Conservation (phyloP, 2,888 invertebrate species). For the Monopis laevigella region DNA sequence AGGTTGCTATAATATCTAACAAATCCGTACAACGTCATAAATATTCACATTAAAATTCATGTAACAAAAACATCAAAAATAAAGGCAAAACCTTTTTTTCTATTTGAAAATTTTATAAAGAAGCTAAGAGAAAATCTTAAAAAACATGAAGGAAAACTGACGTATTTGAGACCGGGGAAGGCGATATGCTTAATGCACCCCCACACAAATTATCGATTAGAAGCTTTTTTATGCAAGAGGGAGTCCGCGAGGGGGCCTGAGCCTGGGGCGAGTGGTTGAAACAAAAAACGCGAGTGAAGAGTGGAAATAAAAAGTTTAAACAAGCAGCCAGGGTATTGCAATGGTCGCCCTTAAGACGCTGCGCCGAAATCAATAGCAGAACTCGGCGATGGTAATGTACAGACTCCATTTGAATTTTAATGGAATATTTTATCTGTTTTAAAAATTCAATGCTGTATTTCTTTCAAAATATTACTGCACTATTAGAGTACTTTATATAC, state of each 20-base stretch:
- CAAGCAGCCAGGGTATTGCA: conserved; percentile 54
- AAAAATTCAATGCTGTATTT: no score
- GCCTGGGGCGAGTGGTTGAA: conserved; percentile 61
- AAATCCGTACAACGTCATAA: no score
- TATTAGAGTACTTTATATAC: no score
- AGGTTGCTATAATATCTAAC: no score
- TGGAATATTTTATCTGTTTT: conserved; percentile 1
- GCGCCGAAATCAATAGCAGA: conserved; percentile 12
- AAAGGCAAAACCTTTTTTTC: not conserved
- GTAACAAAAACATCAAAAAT: not conserved
- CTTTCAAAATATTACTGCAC: no score
- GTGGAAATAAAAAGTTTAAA: conserved; percentile 68
- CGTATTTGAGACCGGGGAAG: conserved; percentile 33
- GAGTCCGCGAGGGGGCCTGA: conserved; percentile 53
- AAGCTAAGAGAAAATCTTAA: conserved; percentile 51
- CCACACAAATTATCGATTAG: conserved; percentile 69
- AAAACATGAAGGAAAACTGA: conserved; percentile 62
- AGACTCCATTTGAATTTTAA: conserved; percentile 10
- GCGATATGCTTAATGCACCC: conserved; percentile 68
- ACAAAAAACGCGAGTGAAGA: conserved; percentile 66
- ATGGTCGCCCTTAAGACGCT: conserved; percentile 11
- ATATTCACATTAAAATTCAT: no score
- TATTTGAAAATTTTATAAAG: not conserved
- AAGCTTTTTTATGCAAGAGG: conserved; percentile 69
- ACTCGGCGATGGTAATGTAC: conserved; percentile 5